Base-by-base conservation (phyloP, 35 echinoderm and acorn worm species). In the Heliocidaris tuberculata region DNA sequence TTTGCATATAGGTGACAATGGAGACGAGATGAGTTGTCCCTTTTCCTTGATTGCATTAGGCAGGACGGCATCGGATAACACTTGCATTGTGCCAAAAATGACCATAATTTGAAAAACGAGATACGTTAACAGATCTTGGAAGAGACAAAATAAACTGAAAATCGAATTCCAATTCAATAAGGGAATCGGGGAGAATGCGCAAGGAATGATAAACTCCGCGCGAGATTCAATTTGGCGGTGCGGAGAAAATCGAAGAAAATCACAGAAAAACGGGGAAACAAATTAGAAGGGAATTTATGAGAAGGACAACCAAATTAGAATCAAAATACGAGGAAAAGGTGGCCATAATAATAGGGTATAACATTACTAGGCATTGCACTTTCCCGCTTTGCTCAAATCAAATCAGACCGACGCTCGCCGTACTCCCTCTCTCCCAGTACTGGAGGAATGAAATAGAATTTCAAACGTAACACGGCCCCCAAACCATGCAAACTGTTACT, bases 401-500 rank as follows among this genome's bases (percentile, higher is more conserved):
- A 89, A 89, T 89, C 87, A 89, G 17, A 47, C 70, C 30, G 24
- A 17, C 87, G 87, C 15, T 42, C 5, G 31, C 87, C 27, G 19
- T 78, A 78, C 65, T 32, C 87, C 31, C 87, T 89, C 87, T 89
- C 31, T 89, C 47, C 87, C 87, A 7, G 4, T 48, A 13, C 31
- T 47, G 87, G 9, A 17, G 47, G 19, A 9, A 32, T 89, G 87
- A 89, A 89, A 89, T 89, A 89, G 47, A 48, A 89, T 89, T 89
- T 48, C 31, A 89, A 89, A 89, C 87, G 87, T 48, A 89, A 89
- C 87, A 89, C 87, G 47, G 87, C 87, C 87, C 85, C 87, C 87
- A 89, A 89, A n/a, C n/a, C n/a, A n/a, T n/a, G n/a, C n/a, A n/a
- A n/a, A 89, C 87, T 89, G 87, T 89, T 89, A 89, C 87, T 89